Conservation (phyloP, 2,113 vertebrate species). For the Larimichthys polyactis region DNA sequence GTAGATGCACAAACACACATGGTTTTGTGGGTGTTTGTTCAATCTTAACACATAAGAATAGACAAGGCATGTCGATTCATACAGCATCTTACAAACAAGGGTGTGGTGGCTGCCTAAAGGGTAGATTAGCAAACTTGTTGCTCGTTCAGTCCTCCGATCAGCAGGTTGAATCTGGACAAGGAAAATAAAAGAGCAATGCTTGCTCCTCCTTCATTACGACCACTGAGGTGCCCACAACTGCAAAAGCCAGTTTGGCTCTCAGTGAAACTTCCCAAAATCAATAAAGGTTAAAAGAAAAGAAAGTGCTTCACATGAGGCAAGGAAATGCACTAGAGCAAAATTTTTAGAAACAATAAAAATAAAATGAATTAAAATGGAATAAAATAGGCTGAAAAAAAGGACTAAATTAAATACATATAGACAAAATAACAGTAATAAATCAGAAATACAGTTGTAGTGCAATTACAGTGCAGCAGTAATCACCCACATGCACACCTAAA, state of each 20-base stretch:
- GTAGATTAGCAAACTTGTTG: not conserved
- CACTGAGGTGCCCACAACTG: not conserved
- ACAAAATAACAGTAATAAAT: not conserved
- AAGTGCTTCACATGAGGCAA: not conserved
- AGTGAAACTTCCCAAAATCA: too few relatives aligned
- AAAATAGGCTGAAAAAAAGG: not conserved
- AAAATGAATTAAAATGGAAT: not conserved
- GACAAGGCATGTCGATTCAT: not conserved
- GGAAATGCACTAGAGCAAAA: not conserved
- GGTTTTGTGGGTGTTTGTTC: not conserved
- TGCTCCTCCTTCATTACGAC: not conserved
- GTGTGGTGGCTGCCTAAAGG: not conserved
- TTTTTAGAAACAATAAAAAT: not conserved
- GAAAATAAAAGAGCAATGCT: not conserved
- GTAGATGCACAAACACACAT: not conserved
- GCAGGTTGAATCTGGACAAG: not conserved
- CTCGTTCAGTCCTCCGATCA: not conserved
- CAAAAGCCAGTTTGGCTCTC: too few relatives aligned
- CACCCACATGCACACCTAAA: not conserved
- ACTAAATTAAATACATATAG: not conserved
- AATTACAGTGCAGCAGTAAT: not conserved
- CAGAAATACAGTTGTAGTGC: not conserved
- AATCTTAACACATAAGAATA: not conserved
- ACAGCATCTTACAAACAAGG: not conserved
- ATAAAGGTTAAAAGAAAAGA: not conserved